Percentiles rank a stretch among this genome's conserved stretches.
phyloP scores from a whole-genome alignment of 1,140 invertebrate genomes.

The Apocrypta bakeri region DNA sequence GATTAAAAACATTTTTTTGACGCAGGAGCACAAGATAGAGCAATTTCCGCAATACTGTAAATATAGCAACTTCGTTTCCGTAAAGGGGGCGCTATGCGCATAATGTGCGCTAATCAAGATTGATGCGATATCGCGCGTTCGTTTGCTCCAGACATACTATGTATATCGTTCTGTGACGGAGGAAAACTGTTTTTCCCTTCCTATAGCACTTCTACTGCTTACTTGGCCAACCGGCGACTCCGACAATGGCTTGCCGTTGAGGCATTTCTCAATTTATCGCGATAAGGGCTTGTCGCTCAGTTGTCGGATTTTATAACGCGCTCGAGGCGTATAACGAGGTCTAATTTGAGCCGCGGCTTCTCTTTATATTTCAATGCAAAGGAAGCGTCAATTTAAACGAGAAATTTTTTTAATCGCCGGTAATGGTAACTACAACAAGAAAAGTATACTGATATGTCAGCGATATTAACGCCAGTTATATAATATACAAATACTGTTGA shows the following conservation, averaged over 20 bases:
- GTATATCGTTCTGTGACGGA: neutral
- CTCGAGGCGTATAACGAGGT: neutral
- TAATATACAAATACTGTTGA: too few species aligned
- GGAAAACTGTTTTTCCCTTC: constrained; percentile 12
- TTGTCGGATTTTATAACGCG: constrained; percentile 22
- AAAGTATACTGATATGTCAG: too few species aligned
- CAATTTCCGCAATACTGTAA: too few species aligned
- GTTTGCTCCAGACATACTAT: neutral
- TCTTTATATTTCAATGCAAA: neutral
- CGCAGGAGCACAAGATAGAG: too few species aligned
- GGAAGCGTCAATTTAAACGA: neutral
- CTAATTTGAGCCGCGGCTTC: constrained; percentile 4
- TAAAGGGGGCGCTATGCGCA: neutral
- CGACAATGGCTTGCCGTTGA: neutral
- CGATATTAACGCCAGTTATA: too few species aligned
- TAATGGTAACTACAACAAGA: neutral
- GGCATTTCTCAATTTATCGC: constrained; percentile 18
- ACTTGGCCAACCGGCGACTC: neutral
- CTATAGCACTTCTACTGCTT: neutral
- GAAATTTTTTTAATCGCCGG: neutral
- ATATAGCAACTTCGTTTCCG: neutral
- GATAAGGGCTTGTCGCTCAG: constrained; percentile 17
- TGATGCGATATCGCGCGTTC: neutral
- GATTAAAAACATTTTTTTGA: too few species aligned
- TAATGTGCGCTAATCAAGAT: constrained; percentile 31